phyloP scores from a whole-genome alignment of 2,797 vertebrate genomes.

The Crocidura indochinensis region DNA sequence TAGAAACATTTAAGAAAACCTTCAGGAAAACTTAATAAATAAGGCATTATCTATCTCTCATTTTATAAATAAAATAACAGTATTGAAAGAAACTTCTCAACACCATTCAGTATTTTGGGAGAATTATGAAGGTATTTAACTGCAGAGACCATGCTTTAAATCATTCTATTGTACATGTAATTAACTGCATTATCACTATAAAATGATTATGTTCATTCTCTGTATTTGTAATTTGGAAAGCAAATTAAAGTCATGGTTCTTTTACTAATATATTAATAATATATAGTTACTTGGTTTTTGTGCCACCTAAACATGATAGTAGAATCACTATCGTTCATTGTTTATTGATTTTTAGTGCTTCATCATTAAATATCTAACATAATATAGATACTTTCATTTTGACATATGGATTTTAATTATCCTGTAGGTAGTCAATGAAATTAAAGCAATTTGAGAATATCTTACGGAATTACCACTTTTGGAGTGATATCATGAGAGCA shows the following conservation, averaged over 20 bases:
- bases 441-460: constrained; percentile 79
- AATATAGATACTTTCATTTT: constrained; percentile 22
- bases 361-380: constrained; percentile 14
- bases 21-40: neutral
- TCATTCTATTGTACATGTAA: neutral
- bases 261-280: neutral
- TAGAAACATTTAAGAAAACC: neutral
- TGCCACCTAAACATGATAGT: neutral
- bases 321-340: too few relatives aligned
- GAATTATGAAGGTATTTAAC: neutral
- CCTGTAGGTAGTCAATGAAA: constrained; percentile 68
- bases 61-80: constrained; percentile 26
- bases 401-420: constrained; percentile 75
- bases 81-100: neutral
- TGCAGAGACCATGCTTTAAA: neutral
- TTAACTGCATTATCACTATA: neutral
- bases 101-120: rapidly evolving
- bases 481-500: constrained; percentile 51
- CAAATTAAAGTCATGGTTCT: neutral
- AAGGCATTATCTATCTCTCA: neutral
- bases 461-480: constrained; percentile 79
- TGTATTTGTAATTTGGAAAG: neutral
- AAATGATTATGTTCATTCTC: neutral
- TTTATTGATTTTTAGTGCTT: constrained; percentile 46
- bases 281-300: neutral